Percentiles rank a stretch among this genome's conserved stretches.
Evolutionary conservation across 2,888 invertebrate genomes (phyloP).

Genomic region (Meganola albula): DNA sequence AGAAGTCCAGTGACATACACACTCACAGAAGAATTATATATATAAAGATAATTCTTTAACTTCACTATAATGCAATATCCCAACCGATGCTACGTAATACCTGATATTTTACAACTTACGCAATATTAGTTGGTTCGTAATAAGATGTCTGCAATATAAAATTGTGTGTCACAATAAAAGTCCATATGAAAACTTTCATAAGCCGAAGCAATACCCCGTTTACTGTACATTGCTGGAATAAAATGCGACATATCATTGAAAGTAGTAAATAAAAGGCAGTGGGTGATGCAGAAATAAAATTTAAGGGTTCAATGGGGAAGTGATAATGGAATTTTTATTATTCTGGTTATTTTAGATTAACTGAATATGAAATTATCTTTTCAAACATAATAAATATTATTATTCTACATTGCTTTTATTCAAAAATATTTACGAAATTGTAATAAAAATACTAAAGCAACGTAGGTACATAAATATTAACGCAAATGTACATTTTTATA

Average conservation of each 20-base stretch:
- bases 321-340: conserved; percentile 31
- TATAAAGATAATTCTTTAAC: too few relatives aligned
- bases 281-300: conserved; percentile 22
- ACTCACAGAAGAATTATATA: too few relatives aligned
- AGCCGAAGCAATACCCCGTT: conserved; percentile 35
- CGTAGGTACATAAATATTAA: conserved; percentile 17
- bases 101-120: conserved; percentile 8
- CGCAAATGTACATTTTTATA: conserved; percentile 15
- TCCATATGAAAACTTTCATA: conserved; percentile 50
- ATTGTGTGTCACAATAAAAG: conserved; percentile 39
- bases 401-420: too few relatives aligned
- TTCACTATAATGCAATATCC: too few relatives aligned
- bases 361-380: too few relatives aligned
- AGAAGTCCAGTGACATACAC: too few relatives aligned
- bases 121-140: conserved; percentile 18
- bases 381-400: too few relatives aligned
- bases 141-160: conserved; percentile 28
- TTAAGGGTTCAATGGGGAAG: conserved; percentile 21
- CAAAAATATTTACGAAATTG: too few relatives aligned
- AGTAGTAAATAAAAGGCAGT: conserved; percentile 33
- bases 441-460: conserved; percentile 1
- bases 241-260: conserved; percentile 27
- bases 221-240: conserved; percentile 35
- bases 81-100: too few relatives aligned
- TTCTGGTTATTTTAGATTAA: conserved; percentile 25